Evolutionary conservation across 2,113 vertebrate genomes (phyloP).

Genomic region (Platysternon megacephalum): DNA sequence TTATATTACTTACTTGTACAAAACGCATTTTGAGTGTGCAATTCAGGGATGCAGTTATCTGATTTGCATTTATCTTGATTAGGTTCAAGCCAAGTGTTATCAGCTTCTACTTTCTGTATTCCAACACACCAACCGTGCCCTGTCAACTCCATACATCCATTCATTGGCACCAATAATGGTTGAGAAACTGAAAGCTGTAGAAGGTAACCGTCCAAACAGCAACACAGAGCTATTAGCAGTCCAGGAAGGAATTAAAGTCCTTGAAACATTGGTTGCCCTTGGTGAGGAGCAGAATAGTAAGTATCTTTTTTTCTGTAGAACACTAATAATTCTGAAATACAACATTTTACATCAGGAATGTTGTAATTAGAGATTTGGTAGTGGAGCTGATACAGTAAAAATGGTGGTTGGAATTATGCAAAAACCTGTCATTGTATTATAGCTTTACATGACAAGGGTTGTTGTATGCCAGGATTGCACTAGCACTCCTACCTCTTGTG

Average conservation of each 20-base stretch:
- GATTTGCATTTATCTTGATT: slow-evolving; percentile 47
- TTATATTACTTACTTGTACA: background rate
- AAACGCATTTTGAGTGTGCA: background rate
- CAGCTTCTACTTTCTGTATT: slow-evolving; percentile 97
- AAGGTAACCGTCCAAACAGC: slow-evolving; percentile 84
- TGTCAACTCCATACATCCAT: slow-evolving; percentile 96
- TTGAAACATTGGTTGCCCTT: slow-evolving; percentile 94
- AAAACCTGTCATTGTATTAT: background rate
- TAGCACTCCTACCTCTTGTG: background rate
- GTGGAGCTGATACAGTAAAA: background rate
- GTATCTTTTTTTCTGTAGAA: slow-evolving; percentile 71
- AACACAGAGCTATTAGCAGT: slow-evolving; percentile 90
- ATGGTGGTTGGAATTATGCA: background rate
- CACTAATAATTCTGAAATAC: background rate
- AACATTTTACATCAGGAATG: background rate
- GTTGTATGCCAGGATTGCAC: accelerated
- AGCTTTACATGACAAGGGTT: background rate
- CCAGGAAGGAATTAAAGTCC: slow-evolving; percentile 95
- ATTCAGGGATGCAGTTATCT: background rate
- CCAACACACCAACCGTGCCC: slow-evolving; percentile 92
- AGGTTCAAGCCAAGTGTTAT: slow-evolving; percentile 97
- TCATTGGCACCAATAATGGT: slow-evolving; percentile 93
- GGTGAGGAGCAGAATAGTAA: slow-evolving; percentile 96
- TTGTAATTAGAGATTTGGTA: background rate
- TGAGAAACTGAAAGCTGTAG: slow-evolving; percentile 94